Base-by-base conservation (phyloP, 2,113 vertebrate genomes). In the Ascaphus truei region DNA sequence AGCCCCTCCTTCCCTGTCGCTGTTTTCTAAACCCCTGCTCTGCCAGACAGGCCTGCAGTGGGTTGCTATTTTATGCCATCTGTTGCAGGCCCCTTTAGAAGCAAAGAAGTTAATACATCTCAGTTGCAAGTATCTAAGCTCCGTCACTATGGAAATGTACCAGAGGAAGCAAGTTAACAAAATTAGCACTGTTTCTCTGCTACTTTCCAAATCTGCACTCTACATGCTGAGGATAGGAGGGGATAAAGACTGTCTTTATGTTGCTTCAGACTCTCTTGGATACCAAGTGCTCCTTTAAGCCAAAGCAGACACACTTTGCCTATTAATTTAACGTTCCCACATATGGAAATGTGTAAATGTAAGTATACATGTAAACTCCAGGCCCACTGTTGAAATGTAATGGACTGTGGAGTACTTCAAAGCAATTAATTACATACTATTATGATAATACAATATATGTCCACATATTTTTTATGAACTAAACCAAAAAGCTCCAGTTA, bases 191-290 rank as follows among this genome's bases (percentile, higher is more conserved):
- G 89, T 91, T 73, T 85, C 80, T 77, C 75, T 5, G 0, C 68
- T 79, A 76, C 84, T 81, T 81, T 89, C 75, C 82, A 76, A 76
- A 73, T 43, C 57, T 73, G 47, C 0, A 78, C 77, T 78, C 79
- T 2, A 1, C 7, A 52, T 9, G 25, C 66, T 0, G 2, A 36
- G 3, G 16, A 45, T 31, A 47, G 76, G 22, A 37, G 51, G 53
- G 77, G 86, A 90, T 80, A 91, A 90, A 87, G 88, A 72, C 2
- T 0, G 75, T 66, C 84, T 90, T 87, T 90, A 85, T 88, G 84
- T 65, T 6, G 55, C 77, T 45, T 16, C 61, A 27, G 73, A 64
- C 74, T 78, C 0, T 3, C 77, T 60, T 79, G 79, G 79, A 81
- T 77, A 61, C 81, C 77, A 65, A 13, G 56, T 74, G 73, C 79